Evolutionary conservation across 2,888 invertebrate species (phyloP).

Genomic region (Aleiodes alternator): DNA sequence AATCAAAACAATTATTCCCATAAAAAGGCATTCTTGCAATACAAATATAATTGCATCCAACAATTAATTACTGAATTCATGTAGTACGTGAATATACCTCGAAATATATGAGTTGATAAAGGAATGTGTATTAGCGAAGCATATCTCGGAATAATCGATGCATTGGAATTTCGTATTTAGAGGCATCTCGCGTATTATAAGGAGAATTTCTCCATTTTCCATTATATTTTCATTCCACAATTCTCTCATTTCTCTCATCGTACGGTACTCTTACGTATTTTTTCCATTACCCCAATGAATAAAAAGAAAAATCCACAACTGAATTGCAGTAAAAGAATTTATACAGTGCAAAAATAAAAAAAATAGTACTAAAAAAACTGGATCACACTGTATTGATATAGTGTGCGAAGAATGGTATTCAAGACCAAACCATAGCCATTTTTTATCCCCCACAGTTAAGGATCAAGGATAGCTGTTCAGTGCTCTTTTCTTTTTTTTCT

Average conservation of each 20-base stretch:
- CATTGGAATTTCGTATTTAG: constrained; percentile 61
- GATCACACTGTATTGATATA: neutral
- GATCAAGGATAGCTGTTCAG: constrained; percentile 55
- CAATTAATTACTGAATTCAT: neutral
- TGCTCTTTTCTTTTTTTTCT: constrained; percentile 34
- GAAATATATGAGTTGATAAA: constrained; percentile 30
- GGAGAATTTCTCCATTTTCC: constrained; percentile 50
- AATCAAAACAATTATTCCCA: too few relatives aligned
- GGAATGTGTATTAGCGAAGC: constrained; percentile 64
- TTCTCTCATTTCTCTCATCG: constrained; percentile 34
- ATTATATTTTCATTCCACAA: constrained; percentile 12
- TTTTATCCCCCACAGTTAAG: constrained; percentile 49
- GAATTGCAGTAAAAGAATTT: constrained; percentile 3
- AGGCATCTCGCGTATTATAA: constrained; percentile 63
- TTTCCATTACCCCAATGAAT: neutral
- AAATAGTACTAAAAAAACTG: too few relatives aligned
- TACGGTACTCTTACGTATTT: constrained; percentile 4
- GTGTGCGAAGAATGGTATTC: constrained; percentile 31
- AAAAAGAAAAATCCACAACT: constrained; percentile 6
- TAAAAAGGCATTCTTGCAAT: too few relatives aligned
- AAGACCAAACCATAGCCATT: constrained; percentile 37
- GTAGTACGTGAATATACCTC: constrained; percentile 9
- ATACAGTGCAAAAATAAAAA: too few relatives aligned
- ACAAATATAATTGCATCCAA: too few relatives aligned
- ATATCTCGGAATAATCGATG: constrained; percentile 66